phyloP scores from a whole-genome alignment of 2,797 vertebrate genomes.

The Neomorphus geoffroyi region DNA sequence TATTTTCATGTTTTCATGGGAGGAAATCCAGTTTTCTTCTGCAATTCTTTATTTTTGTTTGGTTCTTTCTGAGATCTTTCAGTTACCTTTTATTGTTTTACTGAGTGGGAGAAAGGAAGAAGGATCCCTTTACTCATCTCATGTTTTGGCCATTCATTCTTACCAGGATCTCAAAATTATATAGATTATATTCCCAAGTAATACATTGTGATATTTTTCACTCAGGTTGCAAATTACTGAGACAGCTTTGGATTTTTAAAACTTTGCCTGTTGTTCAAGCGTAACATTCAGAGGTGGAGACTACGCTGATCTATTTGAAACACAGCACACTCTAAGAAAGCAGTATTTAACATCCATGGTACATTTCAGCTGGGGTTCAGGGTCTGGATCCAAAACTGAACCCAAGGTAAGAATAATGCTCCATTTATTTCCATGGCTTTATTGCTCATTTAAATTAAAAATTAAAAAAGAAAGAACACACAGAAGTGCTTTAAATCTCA shows the following conservation, averaged over 20 bases:
- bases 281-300: background rate
- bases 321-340: background rate
- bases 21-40: background rate
- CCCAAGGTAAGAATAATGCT: conserved; percentile 14
- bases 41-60: background rate
- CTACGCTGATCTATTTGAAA: background rate
- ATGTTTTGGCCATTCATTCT: background rate
- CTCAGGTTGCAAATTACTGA: background rate
- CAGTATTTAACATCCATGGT: background rate
- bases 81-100: background rate
- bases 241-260: background rate
- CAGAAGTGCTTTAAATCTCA: background rate
- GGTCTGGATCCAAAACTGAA: background rate
- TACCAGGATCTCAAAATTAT: background rate
- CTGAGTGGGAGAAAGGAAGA: background rate
- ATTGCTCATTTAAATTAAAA: conserved; percentile 33
- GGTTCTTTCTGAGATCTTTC: background rate
- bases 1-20: conserved; percentile 3
- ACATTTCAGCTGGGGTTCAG: background rate
- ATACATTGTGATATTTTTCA: background rate
- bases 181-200: background rate
- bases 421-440: conserved; percentile 31
- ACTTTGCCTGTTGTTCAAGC: background rate
- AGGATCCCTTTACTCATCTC: background rate
- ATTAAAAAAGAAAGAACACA: background rate